Conservation (phyloP, 2,113 vertebrate genomes). For the Heteronetta atricapilla region DNA sequence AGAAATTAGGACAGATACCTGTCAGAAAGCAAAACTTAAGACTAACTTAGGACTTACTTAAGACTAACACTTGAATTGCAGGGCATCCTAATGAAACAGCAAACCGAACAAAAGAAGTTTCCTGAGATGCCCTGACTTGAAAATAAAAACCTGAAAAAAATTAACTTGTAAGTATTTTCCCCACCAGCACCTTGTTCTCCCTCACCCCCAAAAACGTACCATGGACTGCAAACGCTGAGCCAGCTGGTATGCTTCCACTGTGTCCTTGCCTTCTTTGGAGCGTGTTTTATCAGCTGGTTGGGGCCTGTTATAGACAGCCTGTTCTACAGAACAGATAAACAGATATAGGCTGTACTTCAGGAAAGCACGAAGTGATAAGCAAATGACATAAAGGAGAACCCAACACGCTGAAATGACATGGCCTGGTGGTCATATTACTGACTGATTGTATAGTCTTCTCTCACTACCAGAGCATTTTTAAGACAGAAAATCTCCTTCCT, state of each 20-base stretch:
- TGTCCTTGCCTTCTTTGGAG: constrained; percentile 84
- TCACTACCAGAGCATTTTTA: not conserved
- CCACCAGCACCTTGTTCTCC: not conserved
- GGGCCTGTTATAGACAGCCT: constrained; percentile 93
- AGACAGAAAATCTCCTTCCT: not conserved
- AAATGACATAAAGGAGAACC: not conserved
- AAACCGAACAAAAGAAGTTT: fast-evolving
- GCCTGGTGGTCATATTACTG: fast-evolving
- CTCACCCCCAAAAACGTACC: constrained; percentile 71
- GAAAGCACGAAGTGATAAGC: not conserved
- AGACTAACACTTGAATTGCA: not conserved
- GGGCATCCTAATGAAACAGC: not conserved
- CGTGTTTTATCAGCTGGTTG: constrained; percentile 84
- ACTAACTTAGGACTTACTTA: not conserved
- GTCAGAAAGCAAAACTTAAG: not conserved
- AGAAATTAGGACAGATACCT: not conserved
- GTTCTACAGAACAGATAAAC: constrained; percentile 77
- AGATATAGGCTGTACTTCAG: not conserved
- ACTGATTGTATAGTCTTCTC: not conserved
- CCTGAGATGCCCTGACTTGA: not conserved
- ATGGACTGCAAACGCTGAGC: constrained; percentile 94
- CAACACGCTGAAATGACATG: not conserved
- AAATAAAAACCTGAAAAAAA: not conserved
- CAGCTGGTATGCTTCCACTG: constrained; percentile 88
- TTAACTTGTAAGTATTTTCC: fast-evolving